Base-by-base conservation (phyloP, 1,140 invertebrate species). In the Drosophila nasuta region DNA sequence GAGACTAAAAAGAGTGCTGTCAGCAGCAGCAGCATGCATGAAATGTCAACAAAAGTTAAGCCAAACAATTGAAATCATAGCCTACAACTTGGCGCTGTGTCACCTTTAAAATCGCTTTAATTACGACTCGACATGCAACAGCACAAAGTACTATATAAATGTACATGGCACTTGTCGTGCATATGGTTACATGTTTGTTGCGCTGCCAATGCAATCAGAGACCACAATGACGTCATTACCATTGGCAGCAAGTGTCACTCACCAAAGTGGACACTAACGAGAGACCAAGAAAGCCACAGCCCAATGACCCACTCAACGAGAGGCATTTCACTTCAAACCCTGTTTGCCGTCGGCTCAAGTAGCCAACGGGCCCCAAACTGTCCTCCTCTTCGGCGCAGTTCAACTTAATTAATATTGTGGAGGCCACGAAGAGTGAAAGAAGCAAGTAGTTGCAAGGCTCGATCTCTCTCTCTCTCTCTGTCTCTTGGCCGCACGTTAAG, bases 171-270 rank as follows among this genome's bases (percentile, higher is more conserved):
- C 64, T 7, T 13, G 30, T 8, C 51, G 38, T 54, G 30, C 38
- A 46, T 60, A 64, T 38, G 30, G 43, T 45, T 41, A 17, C 25
- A 33, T 51, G 35, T 30, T 51, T 10, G 63, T 69, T 41, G 33
- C 20, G 65, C 57, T 41, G 59, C 45, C 46, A 59, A 56, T 54
- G 51, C 71, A 52, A 74, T 46, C 51, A 62, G 57, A 66, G 67
- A 25, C 85, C 81, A 62, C 83, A 83, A 77, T 87, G 85, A 88
- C 83, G 83, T 83, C 83, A 87, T 88, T 87, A 75, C 73, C 83
- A 58, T 60, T 73, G 68, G 65, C 63, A 75, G 70, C 77, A 88
- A 87, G 80, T 87, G 80, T 67, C 83, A 82, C 77, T 82, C 69
- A 28, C 49, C 51, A 35, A 56, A 67, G 63, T 73, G 68, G 60